phyloP scores from a whole-genome alignment of 2,797 vertebrate species.

The Loriculus beryllinus region DNA sequence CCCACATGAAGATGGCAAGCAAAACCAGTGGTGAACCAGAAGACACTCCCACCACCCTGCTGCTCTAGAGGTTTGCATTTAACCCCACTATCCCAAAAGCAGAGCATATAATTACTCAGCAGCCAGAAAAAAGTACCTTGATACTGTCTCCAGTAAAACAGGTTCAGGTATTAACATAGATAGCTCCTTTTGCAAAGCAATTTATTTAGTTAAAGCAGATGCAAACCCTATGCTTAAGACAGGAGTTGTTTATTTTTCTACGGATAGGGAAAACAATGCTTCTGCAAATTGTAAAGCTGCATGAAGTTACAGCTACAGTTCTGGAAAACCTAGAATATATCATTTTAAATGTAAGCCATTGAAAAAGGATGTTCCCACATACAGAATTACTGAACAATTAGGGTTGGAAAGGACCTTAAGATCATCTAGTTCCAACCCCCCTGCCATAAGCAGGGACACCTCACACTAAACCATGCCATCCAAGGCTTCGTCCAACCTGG shows the following conservation, averaged over 20 bases:
- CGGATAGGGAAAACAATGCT: background rate
- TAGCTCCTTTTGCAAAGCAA: background rate
- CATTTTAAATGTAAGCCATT: background rate
- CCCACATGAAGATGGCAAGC: background rate
- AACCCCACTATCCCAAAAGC: background rate
- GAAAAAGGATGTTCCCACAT: background rate
- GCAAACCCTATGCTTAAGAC: background rate
- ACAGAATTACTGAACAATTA: too few relatives aligned
- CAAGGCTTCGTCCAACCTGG: too few relatives aligned
- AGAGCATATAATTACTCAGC: background rate
- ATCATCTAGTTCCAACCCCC: too few relatives aligned
- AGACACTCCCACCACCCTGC: background rate
- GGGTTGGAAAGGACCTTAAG: too few relatives aligned
- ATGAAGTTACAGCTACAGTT: background rate
- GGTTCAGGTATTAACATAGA: conserved; percentile 21
- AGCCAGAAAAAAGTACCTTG: background rate
- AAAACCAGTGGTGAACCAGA: background rate
- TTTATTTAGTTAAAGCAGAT: background rate
- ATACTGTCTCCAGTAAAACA: conserved; percentile 17
- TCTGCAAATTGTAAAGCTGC: background rate
- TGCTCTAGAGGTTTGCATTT: background rate
- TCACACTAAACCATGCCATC: too few relatives aligned
- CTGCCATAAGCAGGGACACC: too few relatives aligned
- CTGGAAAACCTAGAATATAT: background rate
- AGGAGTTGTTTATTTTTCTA: background rate